phyloP scores from a whole-genome alignment of 30 jellyfish, hydroid and myxozoan species.

The Chrysaora quinquecirrha region DNA sequence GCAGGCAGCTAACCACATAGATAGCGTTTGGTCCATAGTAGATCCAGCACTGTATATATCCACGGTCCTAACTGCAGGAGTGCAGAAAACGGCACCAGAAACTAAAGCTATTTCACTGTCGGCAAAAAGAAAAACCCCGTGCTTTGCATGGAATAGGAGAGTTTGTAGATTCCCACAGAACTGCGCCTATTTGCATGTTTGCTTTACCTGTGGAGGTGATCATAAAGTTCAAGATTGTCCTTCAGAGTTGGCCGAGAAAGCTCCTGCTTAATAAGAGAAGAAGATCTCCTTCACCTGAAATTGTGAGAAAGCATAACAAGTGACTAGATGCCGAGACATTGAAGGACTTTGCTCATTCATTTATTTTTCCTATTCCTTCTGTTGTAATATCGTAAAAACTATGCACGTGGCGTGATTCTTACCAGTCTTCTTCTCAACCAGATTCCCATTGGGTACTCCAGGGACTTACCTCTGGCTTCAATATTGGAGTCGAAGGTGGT shows the following conservation, averaged over 20 bases:
- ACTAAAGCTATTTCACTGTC: not conserved
- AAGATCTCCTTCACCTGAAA: not conserved
- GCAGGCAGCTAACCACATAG: too few relatives aligned
- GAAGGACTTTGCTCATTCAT: not conserved
- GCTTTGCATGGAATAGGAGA: too few relatives aligned
- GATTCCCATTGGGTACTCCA: not conserved
- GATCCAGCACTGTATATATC: too few relatives aligned
- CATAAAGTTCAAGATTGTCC: too few relatives aligned
- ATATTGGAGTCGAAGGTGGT: too few relatives aligned
- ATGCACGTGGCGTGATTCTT: too few relatives aligned
- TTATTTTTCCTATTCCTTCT: not conserved
- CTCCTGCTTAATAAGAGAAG: not conserved
- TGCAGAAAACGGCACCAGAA: not conserved
- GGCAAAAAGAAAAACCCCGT: too few relatives aligned
- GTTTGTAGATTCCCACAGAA: too few relatives aligned
- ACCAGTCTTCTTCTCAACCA: too few relatives aligned
- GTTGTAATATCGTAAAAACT: too few relatives aligned
- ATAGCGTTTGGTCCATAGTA: too few relatives aligned
- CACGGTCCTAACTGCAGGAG: not conserved
- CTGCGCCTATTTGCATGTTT: not conserved
- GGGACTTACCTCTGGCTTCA: conserved; percentile 8
- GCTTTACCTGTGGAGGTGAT: too few relatives aligned
- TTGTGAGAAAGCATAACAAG: not conserved
- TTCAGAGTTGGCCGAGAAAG: not conserved
- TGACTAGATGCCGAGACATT: not conserved